phyloP scores from a whole-genome alignment of 2,888 invertebrate genomes.

The Nebria salina region DNA sequence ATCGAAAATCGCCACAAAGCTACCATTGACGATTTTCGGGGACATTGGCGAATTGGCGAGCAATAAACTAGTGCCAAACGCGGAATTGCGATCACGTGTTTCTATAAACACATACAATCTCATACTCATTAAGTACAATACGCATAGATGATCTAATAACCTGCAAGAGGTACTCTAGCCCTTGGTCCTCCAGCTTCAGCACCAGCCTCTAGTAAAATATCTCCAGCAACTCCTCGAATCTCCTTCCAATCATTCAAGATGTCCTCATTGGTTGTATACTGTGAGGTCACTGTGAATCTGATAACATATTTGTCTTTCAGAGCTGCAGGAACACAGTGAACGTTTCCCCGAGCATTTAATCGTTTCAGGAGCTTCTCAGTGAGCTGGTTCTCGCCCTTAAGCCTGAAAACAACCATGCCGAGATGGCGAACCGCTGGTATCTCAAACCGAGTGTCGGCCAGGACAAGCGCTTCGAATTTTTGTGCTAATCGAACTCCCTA shows the following conservation, averaged over 20 bases:
- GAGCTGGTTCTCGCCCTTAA: slow-evolving; percentile 84
- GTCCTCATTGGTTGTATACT: slow-evolving; percentile 81
- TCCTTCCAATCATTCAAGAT: slow-evolving; percentile 89
- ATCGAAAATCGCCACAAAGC: slow-evolving; percentile 91
- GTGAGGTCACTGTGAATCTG: slow-evolving; percentile 93
- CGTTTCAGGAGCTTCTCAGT: slow-evolving; percentile 90
- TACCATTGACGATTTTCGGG: slow-evolving; percentile 95
- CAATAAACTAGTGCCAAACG: slow-evolving; percentile 92
- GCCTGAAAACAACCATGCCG: slow-evolving; percentile 89
- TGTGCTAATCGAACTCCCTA: slow-evolving; percentile 90
- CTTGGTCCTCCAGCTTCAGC: slow-evolving; percentile 64
- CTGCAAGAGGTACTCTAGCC: slow-evolving; percentile 75
- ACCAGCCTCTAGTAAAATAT: slow-evolving; percentile 73
- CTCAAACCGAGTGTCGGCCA: slow-evolving; percentile 87
- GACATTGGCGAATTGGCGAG: slow-evolving; percentile 96
- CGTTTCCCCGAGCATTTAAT: slow-evolving; percentile 84
- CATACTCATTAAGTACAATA: slow-evolving; percentile 8
- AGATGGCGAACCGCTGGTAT: slow-evolving; percentile 88
- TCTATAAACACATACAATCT: slow-evolving; percentile 65
- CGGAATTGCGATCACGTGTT: slow-evolving; percentile 83
- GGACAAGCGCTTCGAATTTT: slow-evolving; percentile 87
- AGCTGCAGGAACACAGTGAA: slow-evolving; percentile 95
- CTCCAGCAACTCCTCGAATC: slow-evolving; percentile 77
- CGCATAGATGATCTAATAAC: not conserved
- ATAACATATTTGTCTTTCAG: slow-evolving; percentile 91